Conservation (phyloP, 2,888 invertebrate genomes). For the Leucoptera coffeella region DNA sequence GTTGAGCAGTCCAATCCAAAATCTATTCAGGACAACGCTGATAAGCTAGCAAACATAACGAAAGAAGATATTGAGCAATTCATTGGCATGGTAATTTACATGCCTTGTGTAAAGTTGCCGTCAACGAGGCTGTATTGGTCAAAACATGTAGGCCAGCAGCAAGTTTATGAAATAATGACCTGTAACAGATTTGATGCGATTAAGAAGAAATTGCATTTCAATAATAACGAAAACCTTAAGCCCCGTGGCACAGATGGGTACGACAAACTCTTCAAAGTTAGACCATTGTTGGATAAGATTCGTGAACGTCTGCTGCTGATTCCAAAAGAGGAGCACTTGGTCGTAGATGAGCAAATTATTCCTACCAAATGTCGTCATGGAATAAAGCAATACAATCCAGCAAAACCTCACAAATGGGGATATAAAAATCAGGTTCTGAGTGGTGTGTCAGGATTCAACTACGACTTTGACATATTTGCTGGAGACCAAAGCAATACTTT, state of each 20-base stretch:
- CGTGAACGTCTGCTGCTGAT: slow-evolving; percentile 7
- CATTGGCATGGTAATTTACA: slow-evolving; percentile 1
- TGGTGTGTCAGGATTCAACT: slow-evolving; percentile 12
- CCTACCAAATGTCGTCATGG: slow-evolving; percentile 10
- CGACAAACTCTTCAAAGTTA: slow-evolving; percentile 13
- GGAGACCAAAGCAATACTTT: slow-evolving; percentile 1
- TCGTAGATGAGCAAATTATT: slow-evolving; percentile 12
- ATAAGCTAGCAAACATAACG: slow-evolving; percentile 1
- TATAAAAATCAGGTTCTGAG: slow-evolving; percentile 13
- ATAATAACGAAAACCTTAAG: too few relatives aligned
- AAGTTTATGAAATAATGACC: too few relatives aligned
- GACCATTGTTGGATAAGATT: slow-evolving; percentile 9
- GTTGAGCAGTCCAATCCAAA: neutral
- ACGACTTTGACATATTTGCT: slow-evolving; percentile 10
- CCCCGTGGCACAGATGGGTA: slow-evolving; percentile 8
- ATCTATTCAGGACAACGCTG: neutral
- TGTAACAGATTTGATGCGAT: too few relatives aligned
- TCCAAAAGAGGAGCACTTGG: slow-evolving; percentile 9
- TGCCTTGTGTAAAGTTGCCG: neutral
- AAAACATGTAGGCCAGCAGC: too few relatives aligned
- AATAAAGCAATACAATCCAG: slow-evolving; percentile 14
- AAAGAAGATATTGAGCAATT: slow-evolving; percentile 1
- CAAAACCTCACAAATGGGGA: slow-evolving; percentile 16
- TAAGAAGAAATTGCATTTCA: too few relatives aligned
- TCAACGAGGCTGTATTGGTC: too few relatives aligned